Conservation (phyloP, 2,797 vertebrate species). For the Periparus ater region DNA sequence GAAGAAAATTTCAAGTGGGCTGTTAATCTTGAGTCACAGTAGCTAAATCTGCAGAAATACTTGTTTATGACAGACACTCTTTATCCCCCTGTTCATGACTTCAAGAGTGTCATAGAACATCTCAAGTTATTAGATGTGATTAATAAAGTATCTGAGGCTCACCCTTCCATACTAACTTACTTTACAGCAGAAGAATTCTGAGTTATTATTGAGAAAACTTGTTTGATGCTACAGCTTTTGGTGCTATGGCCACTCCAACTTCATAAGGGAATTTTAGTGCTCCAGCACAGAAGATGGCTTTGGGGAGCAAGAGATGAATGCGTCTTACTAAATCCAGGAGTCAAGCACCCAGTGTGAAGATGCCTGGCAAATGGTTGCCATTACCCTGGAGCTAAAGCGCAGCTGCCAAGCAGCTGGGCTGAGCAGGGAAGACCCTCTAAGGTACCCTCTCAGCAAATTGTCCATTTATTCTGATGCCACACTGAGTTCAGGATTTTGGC, state of each 20-base stretch:
- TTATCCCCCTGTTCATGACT: background rate
- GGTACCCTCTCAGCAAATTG: slow-evolving; percentile 12
- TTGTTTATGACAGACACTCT: background rate
- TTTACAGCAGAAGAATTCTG: background rate
- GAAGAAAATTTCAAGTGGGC: background rate
- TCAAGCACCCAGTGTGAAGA: background rate
- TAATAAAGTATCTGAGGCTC: background rate
- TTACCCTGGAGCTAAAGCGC: background rate
- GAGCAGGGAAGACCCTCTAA: slow-evolving; percentile 9
- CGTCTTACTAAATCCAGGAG: background rate
- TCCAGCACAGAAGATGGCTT: background rate
- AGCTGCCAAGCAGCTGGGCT: slow-evolving; percentile 48
- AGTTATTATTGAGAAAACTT: background rate
- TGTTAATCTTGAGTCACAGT: background rate
- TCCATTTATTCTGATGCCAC: background rate
- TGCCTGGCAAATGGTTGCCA: background rate
- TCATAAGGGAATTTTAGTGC: background rate
- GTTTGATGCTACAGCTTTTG: background rate
- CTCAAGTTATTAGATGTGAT: background rate
- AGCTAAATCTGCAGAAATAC: background rate
- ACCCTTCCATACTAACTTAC: background rate
- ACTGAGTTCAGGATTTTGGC: background rate
- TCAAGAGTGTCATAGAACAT: background rate
- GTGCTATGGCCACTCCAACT: background rate
- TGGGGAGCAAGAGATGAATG: slow-evolving; percentile 10